These are phyloP conservation scores for Acromyrmex echinatior DNA, from an alignment of 1,140 invertebrate species.

Conservation along the genomic window DNA sequence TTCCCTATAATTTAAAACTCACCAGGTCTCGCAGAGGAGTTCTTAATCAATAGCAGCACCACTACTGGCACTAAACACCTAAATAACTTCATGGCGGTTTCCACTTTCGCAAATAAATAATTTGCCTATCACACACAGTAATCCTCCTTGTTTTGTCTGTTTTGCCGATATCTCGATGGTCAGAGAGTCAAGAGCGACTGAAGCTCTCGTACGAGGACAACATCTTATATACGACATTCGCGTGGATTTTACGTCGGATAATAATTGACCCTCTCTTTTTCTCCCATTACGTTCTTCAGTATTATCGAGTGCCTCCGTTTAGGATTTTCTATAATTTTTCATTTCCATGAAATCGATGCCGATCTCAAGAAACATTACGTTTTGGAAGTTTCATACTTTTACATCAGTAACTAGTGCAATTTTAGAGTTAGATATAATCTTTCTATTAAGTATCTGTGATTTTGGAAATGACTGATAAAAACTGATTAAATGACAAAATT, in stretches of 20 bases:
- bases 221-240: slow-evolving; percentile 80
- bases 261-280: slow-evolving; percentile 67
- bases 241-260: slow-evolving; percentile 65
- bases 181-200: slow-evolving; percentile 78
- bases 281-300: neutral
- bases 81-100: slow-evolving; percentile 69
- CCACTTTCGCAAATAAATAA: slow-evolving; percentile 8
- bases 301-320: neutral
- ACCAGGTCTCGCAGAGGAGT: slow-evolving; percentile 74
- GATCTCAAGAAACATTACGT: neutral
- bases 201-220: slow-evolving; percentile 73
- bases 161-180: slow-evolving; percentile 50
- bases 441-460: neutral
- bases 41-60: slow-evolving; percentile 70
- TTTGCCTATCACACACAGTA: slow-evolving; percentile 11
- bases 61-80: slow-evolving; percentile 78
- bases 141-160: neutral
- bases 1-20: slow-evolving; percentile 43
- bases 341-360: neutral
- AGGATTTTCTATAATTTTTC: neutral
- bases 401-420: neutral
- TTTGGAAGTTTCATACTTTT: neutral
- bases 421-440: neutral
- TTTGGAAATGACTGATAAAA: neutral
- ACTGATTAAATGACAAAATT: slow-evolving; percentile 53